Evolutionary conservation across 2,797 vertebrate genomes (phyloP), one percentile per base, ranked within the genome.

Genomic region (Ciconia nigra): DNA sequence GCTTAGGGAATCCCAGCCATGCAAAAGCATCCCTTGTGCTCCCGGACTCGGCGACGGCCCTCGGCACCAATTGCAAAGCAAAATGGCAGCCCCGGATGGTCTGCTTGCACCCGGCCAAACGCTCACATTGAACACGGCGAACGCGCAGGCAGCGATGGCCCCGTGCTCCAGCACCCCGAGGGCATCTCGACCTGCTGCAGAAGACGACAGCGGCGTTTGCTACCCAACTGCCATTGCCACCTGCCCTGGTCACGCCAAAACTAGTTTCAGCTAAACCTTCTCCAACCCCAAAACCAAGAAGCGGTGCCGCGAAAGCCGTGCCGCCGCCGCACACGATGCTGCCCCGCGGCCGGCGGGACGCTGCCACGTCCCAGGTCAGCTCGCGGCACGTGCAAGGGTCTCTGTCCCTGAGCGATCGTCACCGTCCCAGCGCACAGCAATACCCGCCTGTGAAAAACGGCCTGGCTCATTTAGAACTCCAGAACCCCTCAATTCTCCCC

Each of bases 161-260:
- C 39, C 0, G 0, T 6, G n/a, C 41, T 33, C 39, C 47, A 22
- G 29, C 47, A 42, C 41, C 54, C 47, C 0, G 0, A 33, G 26
- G 44, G 21, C 47, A 63, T 0, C 83, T 16, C 12, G 2, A 16
- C 70, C 58, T 7, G 33, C 46, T 7, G 25, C 67, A 28, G 15
- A 21, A 9, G 17, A 8, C 3, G 7, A 35, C 4, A 18, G 21
- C 2, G 8, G 16, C 31, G 4, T n/a, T 57, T 7, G 20, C 39
- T 15, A 39, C 42, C 35, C 35, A 4, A 1, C 44, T 14, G 25
- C 49, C 18, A 5, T 5, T 6, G 59, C 51, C 37, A 29, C 44
- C 66, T 41, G 58, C 28, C 28, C 35, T 4, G 3, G 11, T 4
- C 10, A 21, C 3, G 2, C 21, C 79, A 31, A 19, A 73, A 46